Conservation (phyloP, 2,888 invertebrate genomes). For the Acronicta alni region DNA sequence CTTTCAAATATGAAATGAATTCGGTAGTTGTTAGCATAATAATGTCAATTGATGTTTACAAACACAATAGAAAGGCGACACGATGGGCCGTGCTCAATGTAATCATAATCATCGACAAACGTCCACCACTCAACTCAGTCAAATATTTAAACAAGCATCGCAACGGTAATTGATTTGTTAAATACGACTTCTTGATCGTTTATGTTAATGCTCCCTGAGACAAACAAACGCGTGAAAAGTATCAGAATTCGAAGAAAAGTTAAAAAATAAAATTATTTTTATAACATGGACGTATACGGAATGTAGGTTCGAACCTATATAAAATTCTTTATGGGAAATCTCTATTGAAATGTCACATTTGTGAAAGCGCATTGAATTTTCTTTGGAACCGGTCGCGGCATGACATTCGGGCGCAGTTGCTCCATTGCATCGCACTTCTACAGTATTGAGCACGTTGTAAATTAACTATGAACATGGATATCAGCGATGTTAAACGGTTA, state of each 20-base stretch:
- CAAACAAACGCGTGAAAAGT: conserved; percentile 2
- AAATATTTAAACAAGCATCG: conserved; percentile 60
- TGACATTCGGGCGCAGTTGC: conserved; percentile 46
- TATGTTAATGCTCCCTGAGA: conserved; percentile 19
- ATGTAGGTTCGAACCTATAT: conserved; percentile 30
- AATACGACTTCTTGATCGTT: conserved; percentile 18
- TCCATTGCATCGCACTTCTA: conserved; percentile 21
- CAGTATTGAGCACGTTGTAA: conserved; percentile 29
- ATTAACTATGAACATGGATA: conserved; percentile 42
- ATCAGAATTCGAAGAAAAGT: background rate
- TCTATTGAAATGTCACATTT: conserved; percentile 63
- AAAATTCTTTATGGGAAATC: conserved; percentile 65
- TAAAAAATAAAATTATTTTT: background rate
- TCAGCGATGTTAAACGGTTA: conserved; percentile 35
- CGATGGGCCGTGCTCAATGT: conserved; percentile 46
- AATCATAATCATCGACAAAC: conserved; percentile 48
- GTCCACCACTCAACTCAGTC: conserved; percentile 48
- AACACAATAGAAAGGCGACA: conserved; percentile 69
- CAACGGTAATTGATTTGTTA: conserved; percentile 41
- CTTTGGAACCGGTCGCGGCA: conserved; percentile 73
- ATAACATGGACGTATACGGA: conserved; percentile 1
- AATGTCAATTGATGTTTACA: conserved; percentile 65
- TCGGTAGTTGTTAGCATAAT: conserved; percentile 18
- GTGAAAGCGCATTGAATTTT: conserved; percentile 80
- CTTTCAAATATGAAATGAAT: conserved; percentile 4